Evolutionary conservation across 2,797 vertebrate genomes (phyloP), one percentile per base, ranked within the genome.

Genomic region (Channa striata): DNA sequence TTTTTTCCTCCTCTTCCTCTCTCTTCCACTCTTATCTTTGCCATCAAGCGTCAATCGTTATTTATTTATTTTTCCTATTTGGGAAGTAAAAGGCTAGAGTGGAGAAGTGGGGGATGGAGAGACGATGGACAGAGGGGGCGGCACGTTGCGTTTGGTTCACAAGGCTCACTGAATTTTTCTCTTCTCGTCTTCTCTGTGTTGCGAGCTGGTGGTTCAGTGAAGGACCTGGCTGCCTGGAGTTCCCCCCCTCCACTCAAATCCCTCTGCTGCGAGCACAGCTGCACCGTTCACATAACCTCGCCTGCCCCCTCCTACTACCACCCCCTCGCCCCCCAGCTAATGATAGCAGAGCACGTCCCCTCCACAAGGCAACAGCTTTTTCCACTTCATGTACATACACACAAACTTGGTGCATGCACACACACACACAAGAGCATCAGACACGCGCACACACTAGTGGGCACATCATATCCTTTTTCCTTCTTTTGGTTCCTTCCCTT

Each of bases 271-370:
- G 74, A 77, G 78, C 89, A 82, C 92, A 95, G 81, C 90, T 93
- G 93, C 95, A 95, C 93, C 89, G 90, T 94, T 96, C 94, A 93
- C 87, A 90, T 95, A 92, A 94, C 93, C 95, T 94, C 93, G 89
- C 88, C 90, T 94, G 93, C 93, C 91, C 92, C 90, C 90, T 85
- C 81, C 81, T 67, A 59, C 71, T 58, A 60, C 64, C 25, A 64
- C 86, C 58, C 58, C 62, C 48, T 33, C 77, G 80, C 63, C 87
- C 82, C 84, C 85, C 72, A 72, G 86, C 93, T 94, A 96, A 95
- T 93, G 94, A 95, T 90, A 95, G 91, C 93, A 94, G 91, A 93
- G 92, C 93, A 93, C 70, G 82, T 90, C 94, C 91, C 92, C 86
- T 91, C 69, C 83, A 90, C 92, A 90, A 91, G 90, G 94, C 92